A percentile compares a stretch with the other conserved stretches of the same genome.
Evolutionary conservation across 2,888 invertebrate species (phyloP).

Genomic region (Drosophila antonietae): DNA sequence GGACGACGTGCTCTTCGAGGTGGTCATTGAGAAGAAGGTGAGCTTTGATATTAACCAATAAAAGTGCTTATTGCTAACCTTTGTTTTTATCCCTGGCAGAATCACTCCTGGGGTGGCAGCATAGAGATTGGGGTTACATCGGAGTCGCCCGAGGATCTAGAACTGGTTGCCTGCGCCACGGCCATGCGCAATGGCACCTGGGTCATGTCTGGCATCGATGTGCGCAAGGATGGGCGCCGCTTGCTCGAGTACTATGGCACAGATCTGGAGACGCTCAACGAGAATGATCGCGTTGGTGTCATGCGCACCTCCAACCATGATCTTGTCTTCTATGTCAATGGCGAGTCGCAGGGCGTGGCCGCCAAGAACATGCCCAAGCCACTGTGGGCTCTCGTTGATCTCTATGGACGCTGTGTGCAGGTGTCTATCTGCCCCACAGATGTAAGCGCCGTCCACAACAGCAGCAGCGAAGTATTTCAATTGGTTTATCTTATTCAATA

Average conservation of each 20-base stretch:
- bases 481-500: not conserved
- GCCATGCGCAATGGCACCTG: conserved; percentile 93
- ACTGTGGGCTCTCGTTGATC: conserved; percentile 91
- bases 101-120: conserved; percentile 92
- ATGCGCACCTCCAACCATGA: conserved; percentile 93
- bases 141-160: conserved; percentile 88
- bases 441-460: conserved; percentile 4
- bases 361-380: conserved; percentile 90
- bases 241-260: conserved; percentile 93
- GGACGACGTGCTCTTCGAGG: conserved; percentile 94
- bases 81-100: conserved; percentile 85
- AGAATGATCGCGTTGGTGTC: conserved; percentile 93
- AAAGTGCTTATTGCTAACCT: not conserved
- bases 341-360: conserved; percentile 94
- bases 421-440: conserved; percentile 86
- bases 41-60: not conserved
- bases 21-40: conserved; percentile 95
- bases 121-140: conserved; percentile 91
- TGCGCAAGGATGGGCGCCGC: conserved; percentile 93
- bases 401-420: conserved; percentile 94
- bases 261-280: conserved; percentile 92
- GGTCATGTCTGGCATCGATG: conserved; percentile 95
- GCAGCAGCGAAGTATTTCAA: conserved; percentile 28
- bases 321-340: conserved; percentile 94
- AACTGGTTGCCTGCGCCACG: conserved; percentile 91